Evolutionary conservation across 2,797 vertebrate species (phyloP).

Genomic region (Choloepus didactylus): DNA sequence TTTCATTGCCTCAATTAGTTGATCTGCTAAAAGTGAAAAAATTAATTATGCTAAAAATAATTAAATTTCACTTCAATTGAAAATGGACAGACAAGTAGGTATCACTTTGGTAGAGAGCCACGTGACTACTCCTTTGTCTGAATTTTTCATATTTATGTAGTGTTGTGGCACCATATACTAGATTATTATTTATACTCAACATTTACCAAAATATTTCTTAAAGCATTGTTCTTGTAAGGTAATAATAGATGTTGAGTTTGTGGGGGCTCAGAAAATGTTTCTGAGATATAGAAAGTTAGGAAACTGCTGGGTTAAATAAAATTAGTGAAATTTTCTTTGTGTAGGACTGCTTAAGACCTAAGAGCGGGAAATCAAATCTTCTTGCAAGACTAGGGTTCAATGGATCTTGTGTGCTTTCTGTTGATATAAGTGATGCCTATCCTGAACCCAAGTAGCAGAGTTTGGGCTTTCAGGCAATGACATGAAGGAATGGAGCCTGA

Average conservation of each 20-base stretch:
- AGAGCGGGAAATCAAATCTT: background rate
- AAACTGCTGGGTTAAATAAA: slow-evolving; percentile 16
- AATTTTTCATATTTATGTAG: slow-evolving; percentile 31
- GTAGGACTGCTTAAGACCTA: background rate
- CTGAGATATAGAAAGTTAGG: background rate
- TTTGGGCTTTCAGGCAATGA: background rate
- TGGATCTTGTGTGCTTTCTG: background rate
- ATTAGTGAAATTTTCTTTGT: background rate
- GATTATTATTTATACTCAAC: background rate
- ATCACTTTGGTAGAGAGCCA: background rate
- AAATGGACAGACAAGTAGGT: background rate
- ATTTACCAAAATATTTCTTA: slow-evolving; percentile 19
- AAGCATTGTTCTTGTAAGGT: background rate
- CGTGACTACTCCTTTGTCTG: background rate
- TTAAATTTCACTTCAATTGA: background rate
- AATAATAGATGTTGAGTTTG: background rate
- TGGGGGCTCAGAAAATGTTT: background rate
- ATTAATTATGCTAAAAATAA: background rate
- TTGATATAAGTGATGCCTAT: background rate
- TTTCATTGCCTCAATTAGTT: background rate
- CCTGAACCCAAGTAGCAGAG: background rate
- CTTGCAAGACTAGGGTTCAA: background rate
- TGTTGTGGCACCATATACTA: background rate
- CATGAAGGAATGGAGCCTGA: background rate
- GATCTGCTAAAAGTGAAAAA: slow-evolving; percentile 18